A percentile compares a stretch with the other conserved stretches of the same genome.
phyloP scores from a whole-genome alignment of 2,888 invertebrate species.

The Apamea epomidion region DNA sequence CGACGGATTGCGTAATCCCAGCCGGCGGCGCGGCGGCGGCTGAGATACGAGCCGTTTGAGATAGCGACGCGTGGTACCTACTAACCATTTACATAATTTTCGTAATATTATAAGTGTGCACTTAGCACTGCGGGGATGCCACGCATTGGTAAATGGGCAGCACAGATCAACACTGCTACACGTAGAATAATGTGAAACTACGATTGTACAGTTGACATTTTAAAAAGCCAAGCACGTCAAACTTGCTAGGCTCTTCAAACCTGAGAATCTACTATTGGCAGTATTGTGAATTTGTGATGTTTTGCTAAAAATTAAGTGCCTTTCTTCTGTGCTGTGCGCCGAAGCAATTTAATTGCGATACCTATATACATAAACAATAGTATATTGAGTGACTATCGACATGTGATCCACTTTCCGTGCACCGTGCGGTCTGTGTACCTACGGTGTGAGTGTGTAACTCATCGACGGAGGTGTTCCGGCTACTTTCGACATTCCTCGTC shows the following conservation, averaged over 20 bases:
- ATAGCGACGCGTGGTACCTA: constrained; percentile 31
- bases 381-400: not conserved
- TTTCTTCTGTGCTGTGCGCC: not conserved
- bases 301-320: too few relatives aligned
- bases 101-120: not conserved
- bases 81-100: constrained; percentile 1
- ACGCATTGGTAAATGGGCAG: not conserved
- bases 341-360: constrained; percentile 5
- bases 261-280: too few relatives aligned
- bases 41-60: constrained; percentile 1
- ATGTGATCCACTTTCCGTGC: not conserved
- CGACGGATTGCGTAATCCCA: constrained; percentile 15
- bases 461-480: not conserved
- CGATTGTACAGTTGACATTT: not conserved
- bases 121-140: too few relatives aligned
- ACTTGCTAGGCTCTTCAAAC: not conserved
- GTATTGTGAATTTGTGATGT: not conserved
- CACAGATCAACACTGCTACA: not conserved
- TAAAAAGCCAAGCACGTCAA: not conserved
- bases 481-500: not conserved
- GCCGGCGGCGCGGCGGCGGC: too few relatives aligned
- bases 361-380: not conserved
- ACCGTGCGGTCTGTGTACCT: not conserved
- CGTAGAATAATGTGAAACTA: not conserved
- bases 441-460: not conserved